These are phyloP conservation scores for Drosophila kikkawai DNA, from an alignment of 1,140 invertebrate genomes.

Conservation along the genomic window DNA sequence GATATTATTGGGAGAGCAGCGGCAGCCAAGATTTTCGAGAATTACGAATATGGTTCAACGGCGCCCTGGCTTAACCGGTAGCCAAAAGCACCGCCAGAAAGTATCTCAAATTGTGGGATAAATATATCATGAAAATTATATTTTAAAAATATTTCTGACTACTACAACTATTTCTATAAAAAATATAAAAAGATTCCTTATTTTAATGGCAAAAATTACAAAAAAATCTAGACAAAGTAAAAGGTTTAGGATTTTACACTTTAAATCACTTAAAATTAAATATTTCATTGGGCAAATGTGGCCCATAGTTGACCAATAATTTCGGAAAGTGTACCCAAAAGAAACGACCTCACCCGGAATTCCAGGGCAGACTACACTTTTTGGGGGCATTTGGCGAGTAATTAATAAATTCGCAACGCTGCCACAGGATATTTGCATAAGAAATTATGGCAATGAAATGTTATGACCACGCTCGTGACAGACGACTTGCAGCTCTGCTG, in stretches of 20 bases:
- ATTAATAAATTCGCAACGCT: slow-evolving; percentile 82
- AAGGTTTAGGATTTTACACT: neutral
- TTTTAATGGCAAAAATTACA: neutral
- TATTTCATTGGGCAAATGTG: neutral
- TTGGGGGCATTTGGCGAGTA: slow-evolving; percentile 66
- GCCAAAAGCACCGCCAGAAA: slow-evolving; percentile 19
- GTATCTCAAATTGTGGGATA: neutral
- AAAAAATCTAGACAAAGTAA: neutral
- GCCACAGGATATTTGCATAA: slow-evolving; percentile 85
- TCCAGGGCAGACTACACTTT: slow-evolving; percentile 4
- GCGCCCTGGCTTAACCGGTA: slow-evolving; percentile 34
- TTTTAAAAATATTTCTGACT: neutral
- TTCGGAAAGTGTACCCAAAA: neutral
- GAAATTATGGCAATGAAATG: slow-evolving; percentile 83
- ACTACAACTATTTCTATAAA: neutral
- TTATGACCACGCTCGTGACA: slow-evolving; percentile 77
- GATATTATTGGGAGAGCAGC: slow-evolving; percentile 4
- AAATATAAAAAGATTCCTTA: no score
- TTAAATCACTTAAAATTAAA: neutral
- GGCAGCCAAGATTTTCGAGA: slow-evolving; percentile 24
- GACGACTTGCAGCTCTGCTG: slow-evolving; percentile 35
- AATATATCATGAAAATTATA: neutral
- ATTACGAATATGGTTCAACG: slow-evolving; percentile 21
- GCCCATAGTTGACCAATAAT: neutral
- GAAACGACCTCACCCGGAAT: neutral